Base-by-base conservation (phyloP, 1,140 invertebrate genomes). In the Sogatella furcifera region DNA sequence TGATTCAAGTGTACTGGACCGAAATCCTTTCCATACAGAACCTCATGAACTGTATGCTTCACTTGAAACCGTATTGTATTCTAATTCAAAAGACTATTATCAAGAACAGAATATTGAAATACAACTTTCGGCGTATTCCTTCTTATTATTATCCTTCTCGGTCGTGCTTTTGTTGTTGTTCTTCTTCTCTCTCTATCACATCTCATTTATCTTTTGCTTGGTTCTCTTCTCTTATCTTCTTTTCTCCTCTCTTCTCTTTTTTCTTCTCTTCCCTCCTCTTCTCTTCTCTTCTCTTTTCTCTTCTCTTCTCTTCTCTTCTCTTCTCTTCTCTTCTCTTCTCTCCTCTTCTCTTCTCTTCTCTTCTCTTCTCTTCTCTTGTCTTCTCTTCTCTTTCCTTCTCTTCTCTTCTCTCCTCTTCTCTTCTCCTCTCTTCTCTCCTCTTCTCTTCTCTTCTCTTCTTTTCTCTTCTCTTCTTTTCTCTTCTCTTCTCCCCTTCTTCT, bases 271-370 rank as follows among this genome's bases (percentile, higher is more conserved):
- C 9, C 9, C 9, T 44, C 43, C 17, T 19, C n/a, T n/a, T n/a
- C n/a, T n/a, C 17, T 9, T 44, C 17, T 19, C n/a, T 19, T 19
- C 17, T 44, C 14, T 19, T 19, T n/a, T 44, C 17, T 9, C 43
- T 19, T 9, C 9, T 44, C 17, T 44, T 19, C 43, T n/a, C 43
- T n/a, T 44, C 17, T 44, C 9, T 9, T 5, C 9, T n/a, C 17
- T 44, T 44, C 17, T 43, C 42, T 31, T 57, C 53, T 57, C 41
- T 38, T 43, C 49, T 54, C 28, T 17, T 38, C 53, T 42, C 52
- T 22, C 22, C 15, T 38, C 41, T 44, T 34, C 24, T 28, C 49
- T 52, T 55, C 19, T 11, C 22, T 2, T 10, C 10, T 43, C 28
- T 57, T 28, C 13, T 34, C 28, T 43, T 49, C n/a, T 38, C 44